These are phyloP conservation scores for Leuciscus idus DNA, from an alignment of 2,113 vertebrate species.

Conservation along the genomic window DNA sequence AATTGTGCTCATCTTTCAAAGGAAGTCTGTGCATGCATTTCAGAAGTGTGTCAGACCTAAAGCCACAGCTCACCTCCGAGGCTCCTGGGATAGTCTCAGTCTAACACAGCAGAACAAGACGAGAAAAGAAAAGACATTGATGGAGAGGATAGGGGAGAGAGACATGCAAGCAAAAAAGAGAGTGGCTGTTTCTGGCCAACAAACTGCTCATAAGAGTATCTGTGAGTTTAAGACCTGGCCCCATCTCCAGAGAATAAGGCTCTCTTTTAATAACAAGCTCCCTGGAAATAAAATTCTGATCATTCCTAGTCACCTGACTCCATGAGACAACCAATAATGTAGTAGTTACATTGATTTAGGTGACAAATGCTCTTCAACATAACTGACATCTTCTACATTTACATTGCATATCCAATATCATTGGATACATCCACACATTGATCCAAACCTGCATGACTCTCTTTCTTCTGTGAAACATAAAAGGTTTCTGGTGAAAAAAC, in stretches of 20 bases:
- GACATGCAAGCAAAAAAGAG: constrained; percentile 32
- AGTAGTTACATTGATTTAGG: constrained; percentile 2
- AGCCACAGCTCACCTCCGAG: constrained; percentile 49
- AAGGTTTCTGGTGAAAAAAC: neutral
- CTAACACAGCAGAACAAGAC: constrained; percentile 36
- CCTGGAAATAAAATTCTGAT: constrained; percentile 34
- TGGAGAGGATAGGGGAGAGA: constrained; percentile 47
- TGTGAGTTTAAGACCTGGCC: constrained; percentile 37
- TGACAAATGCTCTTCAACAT: neutral
- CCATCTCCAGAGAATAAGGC: constrained; percentile 33
- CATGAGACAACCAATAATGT: neutral
- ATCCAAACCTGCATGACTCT: neutral
- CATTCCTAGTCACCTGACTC: constrained; percentile 7
- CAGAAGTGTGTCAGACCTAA: constrained; percentile 49
- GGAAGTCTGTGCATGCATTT: constrained; percentile 47
- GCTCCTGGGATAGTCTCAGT: constrained; percentile 35
- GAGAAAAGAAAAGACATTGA: constrained; percentile 45
- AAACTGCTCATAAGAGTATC: constrained; percentile 31
- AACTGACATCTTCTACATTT: neutral
- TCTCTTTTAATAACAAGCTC: constrained; percentile 40
- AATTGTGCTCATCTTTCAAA: constrained; percentile 48
- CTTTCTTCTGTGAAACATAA: neutral
- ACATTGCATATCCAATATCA: neutral
- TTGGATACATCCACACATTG: neutral
- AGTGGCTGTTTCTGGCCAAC: constrained; percentile 41